Base-by-base conservation (phyloP, 2,888 invertebrate genomes). In the Apoda limacodes region DNA sequence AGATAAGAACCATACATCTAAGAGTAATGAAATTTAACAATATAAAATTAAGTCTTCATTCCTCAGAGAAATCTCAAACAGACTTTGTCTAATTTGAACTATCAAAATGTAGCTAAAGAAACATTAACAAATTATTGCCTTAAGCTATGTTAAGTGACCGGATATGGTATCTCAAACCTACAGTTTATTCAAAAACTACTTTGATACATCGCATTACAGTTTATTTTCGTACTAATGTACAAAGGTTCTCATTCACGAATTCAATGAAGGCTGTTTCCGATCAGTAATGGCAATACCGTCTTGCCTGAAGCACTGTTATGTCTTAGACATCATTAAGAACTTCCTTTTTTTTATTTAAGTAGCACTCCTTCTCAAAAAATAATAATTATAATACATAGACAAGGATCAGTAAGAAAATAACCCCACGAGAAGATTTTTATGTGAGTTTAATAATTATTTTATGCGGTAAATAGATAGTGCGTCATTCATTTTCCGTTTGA, bases 261-360 rank as follows among this genome's bases (percentile, higher is more conserved):
- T 66, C 75, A 74, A 67, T 74, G 69, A 67, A 69, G 67, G 70
- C 53, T 61, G 69, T 74, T 70, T 72, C 64, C 70, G 70, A 75
- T 71, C 60, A 61, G 60, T 54, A 54, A 59, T 51, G 64, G 65
- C 61, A 63, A 66, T 71, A 74, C 67, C 60, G 52, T 55, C 50
- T 60, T 39, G 75, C 78, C 70, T 46, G 46, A 36, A 63, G 74
- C 60, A 45, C 45, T 45, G 44, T 52, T 52, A 54, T 52, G 56
- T 54, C 55, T 60, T 55, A 55, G 55, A 55, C 55, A 55, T 60
- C 64, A 64, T 68, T 58, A 58, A 55, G 50, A 55, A 63, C 62
- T 67, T 68, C 65, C 66, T 67, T 48, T 50, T 39, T 42, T 48
- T 39, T 43, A 38, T 37, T 40, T n/a, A n/a, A n/a, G n/a, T n/a